Conservation (phyloP, 35 echinoderm and acorn worm genomes). For the Patiria miniata region DNA sequence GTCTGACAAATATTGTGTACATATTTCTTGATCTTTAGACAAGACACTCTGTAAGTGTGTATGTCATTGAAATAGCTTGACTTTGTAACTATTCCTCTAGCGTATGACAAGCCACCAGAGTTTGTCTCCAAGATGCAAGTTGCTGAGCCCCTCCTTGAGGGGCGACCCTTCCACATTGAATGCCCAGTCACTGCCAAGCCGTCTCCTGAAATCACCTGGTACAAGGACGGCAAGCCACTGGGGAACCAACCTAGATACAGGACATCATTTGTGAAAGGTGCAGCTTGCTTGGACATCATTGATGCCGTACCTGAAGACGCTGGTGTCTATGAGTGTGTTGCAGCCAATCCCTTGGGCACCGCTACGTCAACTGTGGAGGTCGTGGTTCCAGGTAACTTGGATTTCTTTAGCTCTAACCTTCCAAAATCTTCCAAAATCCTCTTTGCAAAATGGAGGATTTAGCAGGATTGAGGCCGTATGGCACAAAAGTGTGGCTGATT, state of each 20-base stretch:
- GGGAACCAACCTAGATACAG: background rate
- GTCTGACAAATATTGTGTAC: no score
- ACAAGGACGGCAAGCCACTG: conserved; percentile 79
- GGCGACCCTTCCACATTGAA: conserved; percentile 33
- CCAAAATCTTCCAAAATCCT: background rate
- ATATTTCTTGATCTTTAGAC: no score
- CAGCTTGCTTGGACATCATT: conserved; percentile 58
- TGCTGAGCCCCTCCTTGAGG: background rate
- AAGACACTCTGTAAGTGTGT: no score
- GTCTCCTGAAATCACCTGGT: conserved; percentile 85
- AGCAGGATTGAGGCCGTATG: no score
- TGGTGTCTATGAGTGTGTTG: conserved; percentile 62
- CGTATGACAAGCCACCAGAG: no score
- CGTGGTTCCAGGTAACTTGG: conserved; percentile 62
- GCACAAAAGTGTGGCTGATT: no score
- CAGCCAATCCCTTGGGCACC: conserved; percentile 61
- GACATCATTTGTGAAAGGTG: conserved; percentile 30
- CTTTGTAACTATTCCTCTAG: no score
- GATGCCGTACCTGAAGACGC: conserved; percentile 67
- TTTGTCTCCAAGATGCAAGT: background rate
- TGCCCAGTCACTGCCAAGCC: conserved; percentile 66
- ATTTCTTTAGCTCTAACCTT: background rate
- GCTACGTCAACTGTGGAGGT: conserved; percentile 39
- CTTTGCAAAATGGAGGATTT: no score
- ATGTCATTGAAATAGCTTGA: no score